A percentile compares a stretch with the other conserved stretches of the same genome.
Evolutionary conservation across 37 sponge, comb jelly and placozoan genomes (phyloP).

Genomic region (Ianthella basta): DNA sequence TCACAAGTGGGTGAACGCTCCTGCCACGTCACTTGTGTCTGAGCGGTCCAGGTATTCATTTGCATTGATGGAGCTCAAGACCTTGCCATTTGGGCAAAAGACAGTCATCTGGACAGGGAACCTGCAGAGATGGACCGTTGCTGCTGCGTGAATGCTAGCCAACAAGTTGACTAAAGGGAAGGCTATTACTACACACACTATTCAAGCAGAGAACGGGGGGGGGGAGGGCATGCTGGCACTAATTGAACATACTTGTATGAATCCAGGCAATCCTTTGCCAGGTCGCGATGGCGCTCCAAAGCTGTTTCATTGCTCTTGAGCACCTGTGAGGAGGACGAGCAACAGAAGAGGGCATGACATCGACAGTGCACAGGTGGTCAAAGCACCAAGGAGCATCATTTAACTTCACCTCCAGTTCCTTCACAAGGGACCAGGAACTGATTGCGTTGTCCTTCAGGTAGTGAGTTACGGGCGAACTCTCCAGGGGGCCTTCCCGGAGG

Average conservation of each 20-base stretch:
- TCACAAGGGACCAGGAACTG: slow-evolving; percentile 83
- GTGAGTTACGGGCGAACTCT: slow-evolving; percentile 78
- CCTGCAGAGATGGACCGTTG: no score
- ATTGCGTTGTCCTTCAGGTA: slow-evolving; percentile 75
- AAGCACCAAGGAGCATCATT: no score
- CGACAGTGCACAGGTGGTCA: no score
- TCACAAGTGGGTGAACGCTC: neutral
- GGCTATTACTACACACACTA: no score
- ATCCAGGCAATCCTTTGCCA: slow-evolving; percentile 67
- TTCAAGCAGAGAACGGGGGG: no score
- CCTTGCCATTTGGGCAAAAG: slow-evolving; percentile 45
- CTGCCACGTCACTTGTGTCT: slow-evolving; percentile 13
- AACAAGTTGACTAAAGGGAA: no score
- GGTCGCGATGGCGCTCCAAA: slow-evolving; percentile 31
- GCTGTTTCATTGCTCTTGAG: slow-evolving; percentile 40
- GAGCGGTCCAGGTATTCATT: slow-evolving; percentile 56
- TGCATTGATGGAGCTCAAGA: slow-evolving; percentile 72
- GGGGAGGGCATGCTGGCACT: no score
- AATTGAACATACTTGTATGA: slow-evolving; percentile 70
- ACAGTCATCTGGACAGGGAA: slow-evolving; percentile 92
- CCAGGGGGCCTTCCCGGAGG: slow-evolving; percentile 89
- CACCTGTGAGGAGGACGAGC: slow-evolving; percentile 31
- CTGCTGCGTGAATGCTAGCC: no score
- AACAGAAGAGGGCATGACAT: neutral
- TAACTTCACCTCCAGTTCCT: slow-evolving; percentile 65